Evolutionary conservation across 2,888 invertebrate genomes (phyloP).

Genomic region (Metallyticus violacea): DNA sequence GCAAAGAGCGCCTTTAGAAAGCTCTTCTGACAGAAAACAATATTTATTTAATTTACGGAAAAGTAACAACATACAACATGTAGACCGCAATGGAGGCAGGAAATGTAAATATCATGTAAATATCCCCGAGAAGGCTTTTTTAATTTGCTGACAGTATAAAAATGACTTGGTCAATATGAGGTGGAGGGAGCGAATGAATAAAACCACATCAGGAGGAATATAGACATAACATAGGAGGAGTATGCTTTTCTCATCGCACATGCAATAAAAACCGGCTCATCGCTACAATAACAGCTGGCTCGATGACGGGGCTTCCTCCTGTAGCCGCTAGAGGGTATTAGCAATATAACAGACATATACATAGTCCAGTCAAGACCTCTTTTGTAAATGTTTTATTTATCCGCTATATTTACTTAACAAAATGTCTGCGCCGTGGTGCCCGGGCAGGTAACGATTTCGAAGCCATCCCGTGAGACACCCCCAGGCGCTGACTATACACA

Average conservation of each 20-base stretch:
- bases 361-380: neutral
- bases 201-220: neutral
- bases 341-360: neutral
- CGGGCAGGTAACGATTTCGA: neutral
- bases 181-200: too few species aligned
- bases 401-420: slow-evolving; percentile 15
- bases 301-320: neutral
- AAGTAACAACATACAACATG: slow-evolving; percentile 1
- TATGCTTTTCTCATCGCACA: neutral
- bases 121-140: slow-evolving; percentile 11
- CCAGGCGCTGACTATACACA: slow-evolving; percentile 7
- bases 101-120: slow-evolving; percentile 15
- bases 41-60: slow-evolving; percentile 12
- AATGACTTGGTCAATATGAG: slow-evolving; percentile 8
- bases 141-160: slow-evolving; percentile 14
- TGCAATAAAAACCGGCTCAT: neutral
- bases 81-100: neutral
- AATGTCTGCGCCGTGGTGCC: neutral
- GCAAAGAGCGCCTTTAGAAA: neutral
- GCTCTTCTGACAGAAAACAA: neutral
- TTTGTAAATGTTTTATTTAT: slow-evolving; percentile 15
- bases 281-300: neutral
- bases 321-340: neutral
- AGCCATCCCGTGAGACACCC: slow-evolving; percentile 7
- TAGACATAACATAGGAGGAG: too few species aligned